Evolutionary conservation across 35 echinoderm and acorn worm species (phyloP).

Genomic region (Heliocidaris erythrogramma): DNA sequence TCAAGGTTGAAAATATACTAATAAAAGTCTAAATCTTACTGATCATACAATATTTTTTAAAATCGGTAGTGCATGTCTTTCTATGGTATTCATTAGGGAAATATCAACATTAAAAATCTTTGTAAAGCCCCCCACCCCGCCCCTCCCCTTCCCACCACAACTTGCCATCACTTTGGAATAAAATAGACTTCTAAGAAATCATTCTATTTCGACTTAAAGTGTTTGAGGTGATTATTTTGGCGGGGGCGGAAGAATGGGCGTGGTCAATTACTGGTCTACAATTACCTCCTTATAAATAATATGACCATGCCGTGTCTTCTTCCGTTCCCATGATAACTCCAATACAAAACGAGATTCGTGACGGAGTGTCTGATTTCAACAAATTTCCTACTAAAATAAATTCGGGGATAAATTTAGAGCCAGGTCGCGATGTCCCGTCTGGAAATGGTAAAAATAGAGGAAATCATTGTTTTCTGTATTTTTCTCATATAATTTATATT

Average conservation of each 20-base stretch:
- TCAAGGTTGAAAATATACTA: no score
- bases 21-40: no score
- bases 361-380: neutral
- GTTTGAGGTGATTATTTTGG: neutral
- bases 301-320: neutral
- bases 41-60: no score
- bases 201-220: neutral
- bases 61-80: no score
- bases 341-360: neutral
- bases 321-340: neutral
- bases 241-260: neutral
- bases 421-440: neutral
- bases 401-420: neutral
- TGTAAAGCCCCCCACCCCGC: no score
- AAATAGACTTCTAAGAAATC: neutral
- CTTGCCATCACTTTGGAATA: no score
- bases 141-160: no score
- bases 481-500: no score
- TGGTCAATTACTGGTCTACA: neutral
- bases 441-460: neutral
- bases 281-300: neutral
- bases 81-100: no score
- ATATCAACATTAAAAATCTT: no score
- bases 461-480: no score
- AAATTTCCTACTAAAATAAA: neutral